Percentiles rank a stretch among this genome's conserved stretches.
Conservation (phyloP, 1,140 invertebrate species). For the Liolophura sinensis region DNA sequence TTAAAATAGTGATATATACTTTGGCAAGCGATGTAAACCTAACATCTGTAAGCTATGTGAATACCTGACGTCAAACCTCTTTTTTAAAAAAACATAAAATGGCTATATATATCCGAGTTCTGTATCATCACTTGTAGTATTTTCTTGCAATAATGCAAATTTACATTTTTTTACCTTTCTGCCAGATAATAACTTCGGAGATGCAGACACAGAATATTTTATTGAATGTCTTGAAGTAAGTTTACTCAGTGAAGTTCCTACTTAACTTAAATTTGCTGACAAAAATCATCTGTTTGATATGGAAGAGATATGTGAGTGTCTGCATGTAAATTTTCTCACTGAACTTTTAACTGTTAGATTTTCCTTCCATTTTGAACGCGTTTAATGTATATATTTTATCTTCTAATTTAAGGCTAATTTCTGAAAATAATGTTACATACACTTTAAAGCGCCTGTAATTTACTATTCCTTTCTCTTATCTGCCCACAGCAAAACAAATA, state of each 20-base stretch:
- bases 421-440: no score
- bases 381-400: not conserved
- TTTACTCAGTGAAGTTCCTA: not conserved
- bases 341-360: not conserved
- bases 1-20: no score
- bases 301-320: no score
- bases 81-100: no score
- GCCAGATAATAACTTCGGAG: constrained; percentile 50
- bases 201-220: constrained; percentile 39
- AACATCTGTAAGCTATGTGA: no score
- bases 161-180: constrained; percentile 13
- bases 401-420: not conserved
- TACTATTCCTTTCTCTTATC: not conserved
- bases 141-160: no score
- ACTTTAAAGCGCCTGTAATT: not conserved
- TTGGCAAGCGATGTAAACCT: no score
- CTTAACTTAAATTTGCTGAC: constrained; percentile 1
- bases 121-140: no score
- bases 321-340: no score
- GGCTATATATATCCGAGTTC: no score
- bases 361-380: not conserved
- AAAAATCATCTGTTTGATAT: constrained; percentile 1
- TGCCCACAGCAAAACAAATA: constrained; percentile 43
- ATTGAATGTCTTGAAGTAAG: constrained; percentile 45
- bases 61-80: no score